A percentile compares a stretch with the other conserved stretches of the same genome.
These are phyloP conservation scores for Manacus vitellinus DNA, from an alignment of 2,113 vertebrate species.

Conservation along the genomic window DNA sequence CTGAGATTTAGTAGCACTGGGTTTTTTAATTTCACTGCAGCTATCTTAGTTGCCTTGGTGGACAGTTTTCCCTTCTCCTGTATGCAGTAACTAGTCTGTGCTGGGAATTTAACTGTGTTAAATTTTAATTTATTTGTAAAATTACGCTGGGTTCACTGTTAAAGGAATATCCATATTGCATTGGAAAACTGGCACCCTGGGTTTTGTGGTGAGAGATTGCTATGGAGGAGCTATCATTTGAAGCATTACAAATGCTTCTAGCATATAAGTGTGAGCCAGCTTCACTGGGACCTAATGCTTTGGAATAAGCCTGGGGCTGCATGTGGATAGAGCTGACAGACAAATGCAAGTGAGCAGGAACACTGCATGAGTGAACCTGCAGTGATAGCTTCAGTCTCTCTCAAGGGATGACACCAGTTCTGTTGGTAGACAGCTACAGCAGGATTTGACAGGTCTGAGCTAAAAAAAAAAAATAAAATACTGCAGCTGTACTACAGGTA, in stretches of 20 bases:
- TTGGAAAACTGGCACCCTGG: neutral
- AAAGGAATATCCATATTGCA: neutral
- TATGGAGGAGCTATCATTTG: neutral
- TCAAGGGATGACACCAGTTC: neutral
- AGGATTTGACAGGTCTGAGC: neutral
- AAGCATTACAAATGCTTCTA: neutral
- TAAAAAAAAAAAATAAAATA: neutral
- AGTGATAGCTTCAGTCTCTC: neutral
- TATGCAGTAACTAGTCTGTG: neutral
- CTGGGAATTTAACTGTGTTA: neutral
- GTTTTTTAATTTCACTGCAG: neutral
- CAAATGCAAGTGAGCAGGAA: neutral
- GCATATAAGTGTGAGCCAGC: neutral
- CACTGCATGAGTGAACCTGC: neutral
- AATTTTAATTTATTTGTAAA: neutral
- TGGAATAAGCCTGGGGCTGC: neutral
- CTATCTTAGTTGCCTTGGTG: neutral
- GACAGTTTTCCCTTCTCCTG: neutral
- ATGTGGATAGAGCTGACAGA: neutral
- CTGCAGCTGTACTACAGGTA: neutral
- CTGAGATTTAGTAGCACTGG: neutral
- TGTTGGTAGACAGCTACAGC: neutral
- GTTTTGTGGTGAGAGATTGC: neutral
- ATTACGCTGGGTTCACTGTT: neutral
- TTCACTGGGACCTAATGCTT: neutral